phyloP scores from a whole-genome alignment of 2,888 invertebrate genomes.

The Prenolepis imparis region DNA sequence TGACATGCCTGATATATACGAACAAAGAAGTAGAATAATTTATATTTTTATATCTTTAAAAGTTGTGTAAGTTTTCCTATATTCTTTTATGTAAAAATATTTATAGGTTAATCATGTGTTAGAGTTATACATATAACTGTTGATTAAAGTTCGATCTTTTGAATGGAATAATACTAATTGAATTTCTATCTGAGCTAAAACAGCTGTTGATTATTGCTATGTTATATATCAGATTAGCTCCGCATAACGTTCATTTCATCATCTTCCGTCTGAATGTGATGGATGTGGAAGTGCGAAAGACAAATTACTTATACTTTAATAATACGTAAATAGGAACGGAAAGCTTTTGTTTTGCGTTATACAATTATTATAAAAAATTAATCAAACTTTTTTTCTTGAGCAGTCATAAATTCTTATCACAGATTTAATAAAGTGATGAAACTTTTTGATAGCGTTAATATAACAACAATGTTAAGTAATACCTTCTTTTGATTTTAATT shows the following conservation, averaged over 20 bases:
- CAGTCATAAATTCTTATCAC: neutral
- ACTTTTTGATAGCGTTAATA: neutral
- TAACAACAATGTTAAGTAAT: neutral
- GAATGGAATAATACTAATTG: neutral
- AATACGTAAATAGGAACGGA: neutral
- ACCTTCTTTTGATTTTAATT: neutral
- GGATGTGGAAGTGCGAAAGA: slow-evolving; percentile 45
- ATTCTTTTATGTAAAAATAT: neutral
- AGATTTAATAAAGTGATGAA: slow-evolving; percentile 17
- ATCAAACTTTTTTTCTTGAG: neutral
- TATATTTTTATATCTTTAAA: neutral
- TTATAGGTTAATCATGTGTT: slow-evolving; percentile 3
- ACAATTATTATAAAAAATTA: slow-evolving; percentile 43
- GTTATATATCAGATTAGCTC: slow-evolving; percentile 23
- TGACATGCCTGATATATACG: no score
- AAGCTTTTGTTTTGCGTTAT: neutral
- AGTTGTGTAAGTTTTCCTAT: neutral
- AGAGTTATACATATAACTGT: neutral
- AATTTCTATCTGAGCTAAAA: slow-evolving; percentile 26
- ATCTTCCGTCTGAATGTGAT: slow-evolving; percentile 21
- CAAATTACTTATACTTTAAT: slow-evolving; percentile 42
- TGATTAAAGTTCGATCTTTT: slow-evolving; percentile 11
- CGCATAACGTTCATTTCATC: slow-evolving; percentile 31
- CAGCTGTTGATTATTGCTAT: slow-evolving; percentile 19
- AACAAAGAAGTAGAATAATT: neutral